phyloP scores from a whole-genome alignment of 2,888 invertebrate genomes.

The Metallyticus violacea region DNA sequence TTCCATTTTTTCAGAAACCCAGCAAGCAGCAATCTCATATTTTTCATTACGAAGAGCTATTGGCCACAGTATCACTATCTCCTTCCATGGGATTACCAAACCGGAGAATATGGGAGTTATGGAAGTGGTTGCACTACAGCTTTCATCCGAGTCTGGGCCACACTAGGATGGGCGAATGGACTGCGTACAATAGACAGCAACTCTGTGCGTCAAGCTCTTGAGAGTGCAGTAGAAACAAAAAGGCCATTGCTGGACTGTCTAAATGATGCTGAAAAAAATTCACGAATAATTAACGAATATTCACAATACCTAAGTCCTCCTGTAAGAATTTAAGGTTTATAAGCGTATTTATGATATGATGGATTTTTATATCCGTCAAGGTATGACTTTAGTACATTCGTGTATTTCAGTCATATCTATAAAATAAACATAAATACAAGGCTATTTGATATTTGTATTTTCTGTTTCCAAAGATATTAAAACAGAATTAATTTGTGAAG shows the following conservation, averaged over 20 bases:
- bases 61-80: slow-evolving; percentile 83
- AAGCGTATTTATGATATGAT: too few species aligned
- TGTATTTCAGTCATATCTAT: too few species aligned
- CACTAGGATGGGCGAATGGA: slow-evolving; percentile 62
- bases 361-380: too few species aligned
- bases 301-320: background rate
- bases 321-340: background rate
- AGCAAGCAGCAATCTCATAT: slow-evolving; percentile 70
- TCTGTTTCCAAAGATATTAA: too few species aligned
- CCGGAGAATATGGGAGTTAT: slow-evolving; percentile 71
- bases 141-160: slow-evolving; percentile 67
- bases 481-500: too few species aligned
- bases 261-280: slow-evolving; percentile 46
- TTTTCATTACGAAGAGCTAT: slow-evolving; percentile 68
- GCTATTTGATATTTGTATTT: too few species aligned
- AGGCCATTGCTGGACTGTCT: slow-evolving; percentile 58
- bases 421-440: too few species aligned
- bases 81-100: slow-evolving; percentile 75
- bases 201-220: slow-evolving; percentile 62
- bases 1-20: slow-evolving; percentile 53
- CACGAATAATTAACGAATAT: background rate
- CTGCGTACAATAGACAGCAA: slow-evolving; percentile 62
- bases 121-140: slow-evolving; percentile 62
- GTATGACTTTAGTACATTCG: too few species aligned
- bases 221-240: slow-evolving; percentile 55